Base-by-base conservation (phyloP, 1,140 invertebrate genomes). In the Sycobia sp. region DNA sequence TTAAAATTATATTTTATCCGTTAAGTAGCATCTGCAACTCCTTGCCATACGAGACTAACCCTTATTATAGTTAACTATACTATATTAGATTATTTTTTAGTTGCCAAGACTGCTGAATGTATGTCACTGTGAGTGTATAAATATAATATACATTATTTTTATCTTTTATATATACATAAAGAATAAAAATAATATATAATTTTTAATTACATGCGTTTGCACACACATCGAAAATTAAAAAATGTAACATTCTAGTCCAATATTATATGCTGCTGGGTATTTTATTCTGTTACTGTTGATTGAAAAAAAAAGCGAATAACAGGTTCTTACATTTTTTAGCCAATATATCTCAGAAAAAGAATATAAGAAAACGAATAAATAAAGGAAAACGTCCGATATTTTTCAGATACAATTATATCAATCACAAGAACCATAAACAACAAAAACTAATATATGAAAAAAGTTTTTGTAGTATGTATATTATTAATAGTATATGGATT, bases 21-120 rank as follows among this genome's bases (percentile, higher is more conserved):
- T 38, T 58, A 38, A 41, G 9, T 62, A 53, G 58, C 47, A 46
- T 44, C 41, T 38, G 49, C 16, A 47, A 65, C 38, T 50, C 46
- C 53, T 65, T 67, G 62, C 66, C 66, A 67, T 67, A 67, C 51
- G 62, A 67, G 57, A 65, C 66, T 65, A 60, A 66, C 50, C 34
- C 41, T 49, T 43, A 13, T 29, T 66, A 60, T n/a, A 27, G 51
- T 41, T 65, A 61, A 60, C 44, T 53, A 55, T 66, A 50, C 51
- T 60, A n/a, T n/a, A n/a, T n/a, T n/a, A n/a, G n/a, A n/a, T n/a
- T n/a, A n/a, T 47, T 44, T 58, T 63, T 66, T 62, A 67, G 57
- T 69, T 62, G 62, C 61, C 22, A 71, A 71, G 70, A 71, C 68
- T 68, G 67, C 57, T 70, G 66, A 57, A 71, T 36, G 62, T 65